A percentile compares a stretch with the other conserved stretches of the same genome.
These are phyloP conservation scores for Xenotilapia longispinis DNA, from an alignment of 2,113 vertebrate species.

Conservation along the genomic window DNA sequence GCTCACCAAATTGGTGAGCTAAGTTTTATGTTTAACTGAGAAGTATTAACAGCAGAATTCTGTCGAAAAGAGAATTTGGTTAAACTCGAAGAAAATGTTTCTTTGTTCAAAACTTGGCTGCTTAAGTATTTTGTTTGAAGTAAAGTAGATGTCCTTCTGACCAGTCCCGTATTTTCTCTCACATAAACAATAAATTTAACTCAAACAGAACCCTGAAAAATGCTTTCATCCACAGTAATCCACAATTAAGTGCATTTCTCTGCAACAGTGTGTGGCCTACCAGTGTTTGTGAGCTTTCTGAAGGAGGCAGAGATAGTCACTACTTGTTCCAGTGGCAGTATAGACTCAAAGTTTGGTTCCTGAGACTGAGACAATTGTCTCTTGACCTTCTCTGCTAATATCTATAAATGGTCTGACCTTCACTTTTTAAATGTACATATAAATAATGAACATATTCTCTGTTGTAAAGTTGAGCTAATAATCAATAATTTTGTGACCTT, in stretches of 20 bases:
- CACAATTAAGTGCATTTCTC: neutral
- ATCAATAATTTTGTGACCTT: neutral
- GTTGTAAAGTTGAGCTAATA: neutral
- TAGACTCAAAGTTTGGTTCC: neutral
- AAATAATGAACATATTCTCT: neutral
- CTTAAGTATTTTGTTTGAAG: neutral
- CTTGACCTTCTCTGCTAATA: neutral
- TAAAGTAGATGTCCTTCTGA: neutral
- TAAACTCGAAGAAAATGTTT: neutral
- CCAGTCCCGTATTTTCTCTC: neutral
- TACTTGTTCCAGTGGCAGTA: neutral
- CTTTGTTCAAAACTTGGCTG: neutral
- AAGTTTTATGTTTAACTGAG: neutral
- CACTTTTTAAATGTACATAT: neutral
- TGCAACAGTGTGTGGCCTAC: neutral
- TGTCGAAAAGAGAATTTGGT: neutral
- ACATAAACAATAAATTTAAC: neutral
- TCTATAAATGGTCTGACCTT: neutral
- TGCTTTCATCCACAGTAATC: neutral
- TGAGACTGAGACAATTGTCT: neutral
- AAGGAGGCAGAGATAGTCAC: neutral
- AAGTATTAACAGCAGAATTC: neutral
- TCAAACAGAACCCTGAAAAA: neutral
- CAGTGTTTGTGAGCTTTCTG: neutral
- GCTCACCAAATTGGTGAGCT: neutral